Base-by-base conservation (phyloP, 2,888 invertebrate genomes). In the Nineta flava region DNA sequence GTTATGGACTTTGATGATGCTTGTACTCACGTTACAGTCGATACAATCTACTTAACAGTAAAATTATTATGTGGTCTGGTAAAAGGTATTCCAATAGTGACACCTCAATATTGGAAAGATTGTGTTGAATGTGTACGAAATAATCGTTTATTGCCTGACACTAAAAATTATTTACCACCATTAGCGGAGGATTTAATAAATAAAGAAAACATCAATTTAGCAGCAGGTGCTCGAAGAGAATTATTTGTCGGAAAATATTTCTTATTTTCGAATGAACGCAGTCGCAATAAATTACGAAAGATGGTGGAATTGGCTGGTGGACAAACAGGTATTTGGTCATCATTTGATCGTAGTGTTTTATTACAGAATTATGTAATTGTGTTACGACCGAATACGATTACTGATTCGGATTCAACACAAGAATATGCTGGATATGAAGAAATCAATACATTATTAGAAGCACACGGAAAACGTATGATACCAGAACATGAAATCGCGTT, bases 271-370 rank as follows among this genome's bases (percentile, higher is more conserved):
- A 21, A 41, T 12, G 42, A 48, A 16, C 19, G 31, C 7, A 34
- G 16, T 42, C 34, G 16, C 15, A 26, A 13, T 15, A 41, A 42
- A 48, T 19, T 42, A 16, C 41, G 32, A 26, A 26, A 42, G 26
- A 13, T 48, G 42, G 26, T 48, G 13, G 48, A 48, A 42, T 12
- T 48, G 13, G 41, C 42, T 19, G 48, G 48, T 40, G 48, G 48
- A 15, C 19, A 42, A 42, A 19, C 41, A 6, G 17, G 19, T 31
- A 5, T 42, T 4, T 41, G 41, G 41, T 34, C 31, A 42, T 26
- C 31, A 9, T 31, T 15, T n/a, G 41, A 35, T 16, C 9, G 15
- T n/a, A 15, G 15, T 9, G 34, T 9, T 17, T 17, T 46, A 16
- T 7, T 34, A n/a, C n/a, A 46, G 13, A 13, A 26, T 10, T 6